Percentiles rank a stretch among this genome's conserved stretches.
phyloP scores from a whole-genome alignment of 2,888 invertebrate species.

The Oligia strigilis region DNA sequence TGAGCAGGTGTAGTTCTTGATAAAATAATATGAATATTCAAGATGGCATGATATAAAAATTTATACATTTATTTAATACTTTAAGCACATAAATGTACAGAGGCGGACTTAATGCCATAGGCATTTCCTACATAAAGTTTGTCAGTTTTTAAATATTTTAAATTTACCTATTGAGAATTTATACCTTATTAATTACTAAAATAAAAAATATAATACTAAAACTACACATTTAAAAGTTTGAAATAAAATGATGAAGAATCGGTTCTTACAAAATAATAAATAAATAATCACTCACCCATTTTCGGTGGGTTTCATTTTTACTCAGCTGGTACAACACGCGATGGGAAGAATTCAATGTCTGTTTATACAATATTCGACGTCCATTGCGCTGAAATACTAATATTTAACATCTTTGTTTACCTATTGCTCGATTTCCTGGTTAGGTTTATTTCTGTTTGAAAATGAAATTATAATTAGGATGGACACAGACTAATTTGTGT shows the following conservation, averaged over 20 bases:
- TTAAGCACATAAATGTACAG: too few relatives aligned
- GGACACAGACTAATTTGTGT: not conserved
- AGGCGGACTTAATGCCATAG: too few relatives aligned
- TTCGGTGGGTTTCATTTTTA: constrained; percentile 72
- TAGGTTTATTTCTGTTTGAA: constrained; percentile 6
- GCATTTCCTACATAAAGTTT: too few relatives aligned
- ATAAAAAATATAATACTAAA: not conserved
- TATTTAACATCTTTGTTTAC: constrained; percentile 55
- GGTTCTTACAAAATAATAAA: not conserved
- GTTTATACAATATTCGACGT: constrained; percentile 68
- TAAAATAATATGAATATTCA: not conserved
- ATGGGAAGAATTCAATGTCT: constrained; percentile 74
- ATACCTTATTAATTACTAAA: not conserved
- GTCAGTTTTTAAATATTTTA: not conserved
- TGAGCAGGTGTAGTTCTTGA: not conserved
- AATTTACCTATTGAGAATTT: not conserved
- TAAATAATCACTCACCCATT: constrained; percentile 72
- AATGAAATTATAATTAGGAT: not conserved
- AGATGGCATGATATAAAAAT: not conserved
- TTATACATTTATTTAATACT: too few relatives aligned
- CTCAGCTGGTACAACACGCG: constrained; percentile 47
- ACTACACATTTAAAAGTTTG: not conserved
- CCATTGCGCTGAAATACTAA: constrained; percentile 36
- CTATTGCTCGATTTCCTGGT: constrained; percentile 14
- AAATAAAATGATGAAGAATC: not conserved